Base-by-base conservation (phyloP, 2,888 invertebrate species). In the Chrysomela aeneicollis region DNA sequence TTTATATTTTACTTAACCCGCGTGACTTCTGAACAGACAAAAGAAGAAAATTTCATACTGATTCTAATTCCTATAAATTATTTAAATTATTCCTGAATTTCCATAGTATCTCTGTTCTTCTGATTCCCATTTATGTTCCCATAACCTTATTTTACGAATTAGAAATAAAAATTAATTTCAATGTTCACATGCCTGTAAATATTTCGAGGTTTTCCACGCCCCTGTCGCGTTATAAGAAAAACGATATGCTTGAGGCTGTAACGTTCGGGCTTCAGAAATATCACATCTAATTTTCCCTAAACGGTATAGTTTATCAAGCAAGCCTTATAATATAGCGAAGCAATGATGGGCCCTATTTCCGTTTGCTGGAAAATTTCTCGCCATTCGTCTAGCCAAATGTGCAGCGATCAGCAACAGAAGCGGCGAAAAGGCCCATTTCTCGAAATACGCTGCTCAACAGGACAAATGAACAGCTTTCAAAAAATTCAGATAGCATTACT, bases 241-340 rank as follows among this genome's bases (percentile, higher is more conserved):
- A 49, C 55, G 37, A 37, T 46, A 21, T 21, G 22, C 46, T 46
- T 26, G 22, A 1, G 46, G 57, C 57, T 30, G 1, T 15, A 57
- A 46, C 15, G 37, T 55, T 54, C 26, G 42, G 26, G 54, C 42
- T 50, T 15, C 12, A 54, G 62, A 61, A 62, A 65, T 50, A 66
- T 59, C 62, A 61, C 65, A 66, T 62, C 61, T 62, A 66, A 62
- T 66, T 66, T 66, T 61, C 42, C 61, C 54, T 62, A 65, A 62
- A 66, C 55, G 66, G 66, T 59, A 59, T 55, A 66, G 62, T 66
- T 66, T 66, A 66, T 66, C 62, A 62, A 18, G 26, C 26, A 18
- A 51, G 18, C 30, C 18, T 18, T 58, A 21, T n/a, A n/a, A n/a
- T n/a, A 49, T 58, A 26, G 42, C 47, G 58, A 46, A 32, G 53